Evolutionary conservation across 2,113 vertebrate genomes (phyloP).

Genomic region (Limanda limanda): DNA sequence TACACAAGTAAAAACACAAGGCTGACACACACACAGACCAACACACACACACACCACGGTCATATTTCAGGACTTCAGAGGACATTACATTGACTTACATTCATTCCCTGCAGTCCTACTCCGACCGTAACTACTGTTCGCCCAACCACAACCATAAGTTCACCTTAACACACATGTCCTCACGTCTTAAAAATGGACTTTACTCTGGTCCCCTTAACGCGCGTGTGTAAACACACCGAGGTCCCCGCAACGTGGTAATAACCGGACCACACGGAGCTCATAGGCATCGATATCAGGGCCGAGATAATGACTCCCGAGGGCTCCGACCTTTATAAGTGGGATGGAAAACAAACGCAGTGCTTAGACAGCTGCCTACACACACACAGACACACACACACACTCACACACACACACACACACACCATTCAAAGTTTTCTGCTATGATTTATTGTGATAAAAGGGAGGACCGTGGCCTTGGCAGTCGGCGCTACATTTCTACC

Average conservation of each 20-base stretch:
- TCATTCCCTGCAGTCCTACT: not conserved
- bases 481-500: constrained; percentile 47
- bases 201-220: not conserved
- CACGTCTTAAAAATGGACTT: not conserved
- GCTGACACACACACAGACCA: not conserved
- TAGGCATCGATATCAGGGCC: constrained; percentile 62
- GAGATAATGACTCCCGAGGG: constrained; percentile 74
- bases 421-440: constrained; percentile 20
- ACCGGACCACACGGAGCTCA: constrained; percentile 24
- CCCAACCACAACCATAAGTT: not conserved
- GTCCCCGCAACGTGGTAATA: not conserved
- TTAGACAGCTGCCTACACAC: constrained; percentile 50
- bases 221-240: not conserved
- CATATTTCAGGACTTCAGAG: not conserved
- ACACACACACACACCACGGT: not conserved
- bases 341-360: constrained; percentile 79
- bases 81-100: not conserved
- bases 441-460: constrained; percentile 79
- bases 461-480: constrained; percentile 72
- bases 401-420: constrained; percentile 13
- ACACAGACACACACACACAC: constrained; percentile 5
- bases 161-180: not conserved
- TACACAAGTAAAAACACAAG: not conserved
- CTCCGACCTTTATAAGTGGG: constrained; percentile 79
- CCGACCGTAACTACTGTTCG: not conserved